phyloP scores from a whole-genome alignment of 2,888 invertebrate species.

The Drosophila hamatofila region DNA sequence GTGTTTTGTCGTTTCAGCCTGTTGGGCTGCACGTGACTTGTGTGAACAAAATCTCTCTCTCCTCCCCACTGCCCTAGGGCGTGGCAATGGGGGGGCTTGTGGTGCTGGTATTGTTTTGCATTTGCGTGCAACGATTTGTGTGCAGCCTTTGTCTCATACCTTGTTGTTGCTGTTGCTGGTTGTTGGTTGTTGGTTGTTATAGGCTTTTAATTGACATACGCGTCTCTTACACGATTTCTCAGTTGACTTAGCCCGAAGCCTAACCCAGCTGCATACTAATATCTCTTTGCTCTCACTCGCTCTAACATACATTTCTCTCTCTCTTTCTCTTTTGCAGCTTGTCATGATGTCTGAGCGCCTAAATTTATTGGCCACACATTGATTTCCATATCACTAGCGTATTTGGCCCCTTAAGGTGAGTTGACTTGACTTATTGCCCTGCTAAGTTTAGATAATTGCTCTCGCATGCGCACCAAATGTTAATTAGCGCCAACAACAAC shows the following conservation, averaged over 20 bases:
- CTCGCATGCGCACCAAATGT: constrained; percentile 59
- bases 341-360: constrained; percentile 48
- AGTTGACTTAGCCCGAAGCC: constrained; percentile 48
- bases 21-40: constrained; percentile 76
- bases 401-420: constrained; percentile 58
- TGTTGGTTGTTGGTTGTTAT: constrained; percentile 53
- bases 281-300: constrained; percentile 22
- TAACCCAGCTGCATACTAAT: constrained; percentile 69
- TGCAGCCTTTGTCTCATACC: constrained; percentile 42
- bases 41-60: constrained; percentile 47
- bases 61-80: not conserved
- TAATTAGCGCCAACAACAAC: constrained; percentile 58
- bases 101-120: constrained; percentile 61
- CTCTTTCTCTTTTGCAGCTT: constrained; percentile 42
- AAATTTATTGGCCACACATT: constrained; percentile 64
- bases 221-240: constrained; percentile 74
- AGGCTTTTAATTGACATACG: constrained; percentile 79
- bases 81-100: constrained; percentile 8
- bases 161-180: constrained; percentile 13
- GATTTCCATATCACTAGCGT: constrained; percentile 40
- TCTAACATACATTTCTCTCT: constrained; percentile 13
- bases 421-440: constrained; percentile 67
- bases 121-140: constrained; percentile 76
- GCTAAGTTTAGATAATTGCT: constrained; percentile 67
- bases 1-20: constrained; percentile 69